A percentile compares a stretch with the other conserved stretches of the same genome.
phyloP scores from a whole-genome alignment of 2,888 invertebrate genomes.

The Leptura quadrifasciata region DNA sequence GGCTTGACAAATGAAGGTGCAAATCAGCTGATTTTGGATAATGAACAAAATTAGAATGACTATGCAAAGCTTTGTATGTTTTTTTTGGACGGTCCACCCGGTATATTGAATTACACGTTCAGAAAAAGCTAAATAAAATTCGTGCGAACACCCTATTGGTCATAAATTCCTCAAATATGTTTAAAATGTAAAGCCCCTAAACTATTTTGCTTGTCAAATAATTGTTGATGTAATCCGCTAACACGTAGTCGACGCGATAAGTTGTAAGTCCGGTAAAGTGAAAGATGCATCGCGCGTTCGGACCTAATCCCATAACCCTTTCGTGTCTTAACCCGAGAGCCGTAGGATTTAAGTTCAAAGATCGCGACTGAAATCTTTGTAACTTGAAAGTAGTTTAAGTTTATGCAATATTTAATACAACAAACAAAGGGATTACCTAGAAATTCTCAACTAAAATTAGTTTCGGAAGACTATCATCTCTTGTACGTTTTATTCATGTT shows the following conservation, averaged over 20 bases:
- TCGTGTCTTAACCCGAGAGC: slow-evolving; percentile 64
- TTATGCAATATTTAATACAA: slow-evolving; percentile 71
- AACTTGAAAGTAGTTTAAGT: slow-evolving; percentile 68
- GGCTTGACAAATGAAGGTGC: no score
- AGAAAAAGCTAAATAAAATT: no score
- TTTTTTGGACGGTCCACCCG: no score
- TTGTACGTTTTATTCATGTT: slow-evolving; percentile 30
- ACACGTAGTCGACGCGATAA: slow-evolving; percentile 23
- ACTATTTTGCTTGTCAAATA: slow-evolving; percentile 5
- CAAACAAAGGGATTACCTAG: slow-evolving; percentile 69
- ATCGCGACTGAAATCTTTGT: slow-evolving; percentile 65
- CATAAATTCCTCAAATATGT: neutral
- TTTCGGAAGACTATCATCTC: slow-evolving; percentile 18
- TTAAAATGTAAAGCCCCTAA: neutral
- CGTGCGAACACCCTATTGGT: no score
- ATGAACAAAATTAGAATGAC: no score
- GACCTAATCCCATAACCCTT: slow-evolving; percentile 60
- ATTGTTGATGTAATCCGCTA: slow-evolving; percentile 19
- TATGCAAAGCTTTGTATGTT: no score
- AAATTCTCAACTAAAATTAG: slow-evolving; percentile 34
- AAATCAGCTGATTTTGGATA: no score
- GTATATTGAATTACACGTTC: no score
- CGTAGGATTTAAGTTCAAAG: slow-evolving; percentile 68
- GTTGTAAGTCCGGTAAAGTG: slow-evolving; percentile 36
- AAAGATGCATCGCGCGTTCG: slow-evolving; percentile 51